phyloP scores from a whole-genome alignment of 2,888 invertebrate species.

The Lydus trimaculatus region DNA sequence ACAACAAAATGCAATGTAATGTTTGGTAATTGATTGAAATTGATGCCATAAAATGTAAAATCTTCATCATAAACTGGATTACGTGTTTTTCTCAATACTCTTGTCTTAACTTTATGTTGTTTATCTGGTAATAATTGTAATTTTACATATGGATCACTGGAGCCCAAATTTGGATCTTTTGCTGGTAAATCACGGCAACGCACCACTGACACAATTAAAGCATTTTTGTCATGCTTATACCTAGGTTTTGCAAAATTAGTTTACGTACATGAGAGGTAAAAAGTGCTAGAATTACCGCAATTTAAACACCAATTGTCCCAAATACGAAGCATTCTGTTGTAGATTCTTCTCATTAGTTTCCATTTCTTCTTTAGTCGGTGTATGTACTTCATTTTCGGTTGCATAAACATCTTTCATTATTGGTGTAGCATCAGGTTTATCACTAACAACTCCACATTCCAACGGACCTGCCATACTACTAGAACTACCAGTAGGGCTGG shows the following conservation, averaged over 20 bases:
- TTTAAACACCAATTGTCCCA: conserved; percentile 91
- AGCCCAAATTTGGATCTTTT: conserved; percentile 80
- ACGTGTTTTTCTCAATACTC: conserved; percentile 93
- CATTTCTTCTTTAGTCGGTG: conserved; percentile 65
- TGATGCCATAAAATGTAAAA: conserved; percentile 97
- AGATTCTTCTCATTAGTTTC: conserved; percentile 68
- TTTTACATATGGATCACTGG: conserved; percentile 97
- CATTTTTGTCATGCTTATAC: conserved; percentile 89
- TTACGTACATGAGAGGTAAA: neutral
- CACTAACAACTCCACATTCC: conserved; percentile 51
- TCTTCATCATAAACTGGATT: conserved; percentile 99
- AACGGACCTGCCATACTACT: conserved; percentile 54
- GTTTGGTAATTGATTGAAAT: conserved; percentile 82
- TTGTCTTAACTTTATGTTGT: conserved; percentile 91
- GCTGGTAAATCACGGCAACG: conserved; percentile 89
- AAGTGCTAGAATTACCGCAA: conserved; percentile 66
- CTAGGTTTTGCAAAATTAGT: conserved; percentile 58
- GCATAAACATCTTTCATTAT: conserved; percentile 59
- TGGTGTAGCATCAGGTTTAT: conserved; percentile 49
- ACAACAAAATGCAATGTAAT: conserved; percentile 95
- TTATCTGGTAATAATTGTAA: conserved; percentile 97
- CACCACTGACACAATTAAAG: conserved; percentile 90
- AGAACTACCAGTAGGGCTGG: conserved; percentile 59
- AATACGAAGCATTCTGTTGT: conserved; percentile 69
- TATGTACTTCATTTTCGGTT: conserved; percentile 61